Conservation (phyloP, 2,797 vertebrate genomes). For the Bradypodion ventrale region DNA sequence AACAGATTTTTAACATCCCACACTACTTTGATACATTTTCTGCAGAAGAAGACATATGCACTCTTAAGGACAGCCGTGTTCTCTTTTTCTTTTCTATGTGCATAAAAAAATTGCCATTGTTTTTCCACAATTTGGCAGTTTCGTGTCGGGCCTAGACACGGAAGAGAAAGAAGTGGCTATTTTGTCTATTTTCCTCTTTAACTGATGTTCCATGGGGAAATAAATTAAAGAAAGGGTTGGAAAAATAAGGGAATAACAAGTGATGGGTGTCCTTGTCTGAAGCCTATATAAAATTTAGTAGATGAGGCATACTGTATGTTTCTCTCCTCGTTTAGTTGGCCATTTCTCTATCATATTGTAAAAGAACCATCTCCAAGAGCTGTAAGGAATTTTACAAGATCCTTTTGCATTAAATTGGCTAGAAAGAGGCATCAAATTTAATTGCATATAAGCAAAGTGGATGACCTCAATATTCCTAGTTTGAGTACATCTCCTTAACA, state of each 20-base stretch:
- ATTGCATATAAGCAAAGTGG: neutral
- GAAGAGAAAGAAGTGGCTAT: no score
- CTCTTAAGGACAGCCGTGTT: neutral
- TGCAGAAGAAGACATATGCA: neutral
- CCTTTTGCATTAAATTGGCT: neutral
- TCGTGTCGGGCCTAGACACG: no score
- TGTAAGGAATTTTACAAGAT: neutral
- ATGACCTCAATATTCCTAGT: neutral
- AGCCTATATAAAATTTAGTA: no score
- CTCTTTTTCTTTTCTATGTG: neutral
- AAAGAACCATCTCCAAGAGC: neutral
- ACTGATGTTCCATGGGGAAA: no score
- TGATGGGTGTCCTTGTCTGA: no score
- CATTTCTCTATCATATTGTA: neutral
- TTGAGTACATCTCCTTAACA: neutral
- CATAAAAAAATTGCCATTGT: neutral
- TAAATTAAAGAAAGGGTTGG: no score
- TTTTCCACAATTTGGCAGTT: no score
- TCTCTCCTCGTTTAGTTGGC: neutral
- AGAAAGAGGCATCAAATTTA: neutral
- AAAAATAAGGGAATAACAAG: no score
- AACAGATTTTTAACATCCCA: conserved; percentile 1
- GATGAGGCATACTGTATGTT: neutral
- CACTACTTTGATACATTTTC: neutral
- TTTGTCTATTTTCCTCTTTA: no score